Evolutionary conservation across 2,888 invertebrate genomes (phyloP), one percentile per base, ranked within the genome.

Genomic region (Cenopis cana): DNA sequence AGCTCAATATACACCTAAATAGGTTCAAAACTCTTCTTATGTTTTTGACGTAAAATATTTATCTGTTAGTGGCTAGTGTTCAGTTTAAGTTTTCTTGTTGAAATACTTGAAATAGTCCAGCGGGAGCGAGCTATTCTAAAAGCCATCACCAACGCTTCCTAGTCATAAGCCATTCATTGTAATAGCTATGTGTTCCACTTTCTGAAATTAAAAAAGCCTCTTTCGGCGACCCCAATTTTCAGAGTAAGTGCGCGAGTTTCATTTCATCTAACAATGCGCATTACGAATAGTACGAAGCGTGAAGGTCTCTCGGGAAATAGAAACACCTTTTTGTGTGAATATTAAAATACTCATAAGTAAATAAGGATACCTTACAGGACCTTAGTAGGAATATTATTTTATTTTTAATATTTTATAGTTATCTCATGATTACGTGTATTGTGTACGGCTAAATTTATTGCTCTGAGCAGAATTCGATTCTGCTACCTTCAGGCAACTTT

Each of bases 141-240:
- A 71, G 54, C 54, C 24, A 65, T 65, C 20, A 55, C 60, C 18
- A 49, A 60, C 66, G 46, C 61, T 49, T 50, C 29, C 36, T 46
- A 66, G 46, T 66, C 46, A 49, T 67, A 71, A 66, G 49, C 49
- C 38, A 41, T 33, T 52, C 71, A 60, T 67, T 61, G 55, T 71
- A 71, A 71, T 71, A 66, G 60, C 61, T 55, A 61, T 67, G 70
- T 71, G 71, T 66, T 61, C 66, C 36, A 67, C 66, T 71, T 71
- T 61, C 71, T 67, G 66, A 56, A 67, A 71, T 71, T 66, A 71
- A 71, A 71, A n/a, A 71, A 71, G 61, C 56, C 71, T 61, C 71
- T 61, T 71, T 61, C 55, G 20, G 55, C 60, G 66, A 66, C 70
- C 66, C 49, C 60, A 66, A 66, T 66, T 71, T 66, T 55, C 24